Evolutionary conservation across 2,888 invertebrate species (phyloP), one percentile per base, ranked within the genome.

Genomic region (Drosophila planitibia): DNA sequence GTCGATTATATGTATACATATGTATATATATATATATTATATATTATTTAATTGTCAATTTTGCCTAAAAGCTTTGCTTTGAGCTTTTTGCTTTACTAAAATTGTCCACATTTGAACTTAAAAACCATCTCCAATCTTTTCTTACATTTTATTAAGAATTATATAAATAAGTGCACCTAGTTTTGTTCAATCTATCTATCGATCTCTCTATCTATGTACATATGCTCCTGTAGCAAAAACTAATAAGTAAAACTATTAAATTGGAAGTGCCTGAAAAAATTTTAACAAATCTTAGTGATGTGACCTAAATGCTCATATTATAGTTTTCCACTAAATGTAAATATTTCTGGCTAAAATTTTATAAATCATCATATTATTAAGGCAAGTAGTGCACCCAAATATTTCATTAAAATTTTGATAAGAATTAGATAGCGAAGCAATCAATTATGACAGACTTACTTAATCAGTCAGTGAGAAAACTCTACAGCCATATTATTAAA

Each of bases 11-110:
- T 30, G 3, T 22, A 22, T 25, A n/a, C 25, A 25, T 25, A 25
- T 25, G 25, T 28, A 25, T 44, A n/a, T 16, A n/a, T 5, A 32
- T 19, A 19, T 4, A 5, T 19, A 4, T 25, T 28, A 3, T 10
- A 10, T 35, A 16, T 33, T 62, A 28, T 51, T 49, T 37, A 28
- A 28, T 44, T 4, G 14, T 41, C 39, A 52, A 28, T 47, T 32
- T 44, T 41, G 51, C n/a, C 25, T 28, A 10, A 44, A 32, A 44
- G 65, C 82, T 78, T 63, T 14, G 41, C 59, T 25, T 47, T 58
- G 19, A 60, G 67, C 25, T 69, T 51, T 39, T 51, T 57, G 39
- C 32, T 60, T 22, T 14, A 53, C 51, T 39, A 32, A 19, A 44
- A 39, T 52, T 22, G 2, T 28, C 9, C 14, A 19, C 4, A 39